A percentile compares a stretch with the other conserved stretches of the same genome.
These are phyloP conservation scores for Pinctada fucata DNA, from an alignment of 2,888 invertebrate genomes.

Conservation along the genomic window DNA sequence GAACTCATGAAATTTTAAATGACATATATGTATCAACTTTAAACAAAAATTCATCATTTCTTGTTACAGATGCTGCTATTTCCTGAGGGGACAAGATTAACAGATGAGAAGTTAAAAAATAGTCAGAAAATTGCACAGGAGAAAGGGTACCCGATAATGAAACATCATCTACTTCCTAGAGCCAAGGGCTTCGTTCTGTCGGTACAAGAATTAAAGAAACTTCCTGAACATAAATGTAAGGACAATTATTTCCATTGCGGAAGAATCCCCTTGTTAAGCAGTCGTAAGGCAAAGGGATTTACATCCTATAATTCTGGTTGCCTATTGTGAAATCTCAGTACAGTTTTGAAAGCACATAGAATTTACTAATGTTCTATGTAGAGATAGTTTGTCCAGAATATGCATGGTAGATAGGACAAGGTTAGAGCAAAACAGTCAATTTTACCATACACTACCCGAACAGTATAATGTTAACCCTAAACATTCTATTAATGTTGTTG, in stretches of 20 bases:
- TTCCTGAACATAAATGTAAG: not conserved
- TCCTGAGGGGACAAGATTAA: constrained; percentile 96
- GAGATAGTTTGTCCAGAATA: too few species aligned
- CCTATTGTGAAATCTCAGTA: too few species aligned
- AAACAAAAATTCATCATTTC: not conserved
- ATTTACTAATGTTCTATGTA: too few species aligned
- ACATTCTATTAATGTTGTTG: too few species aligned
- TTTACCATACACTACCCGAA: too few species aligned
- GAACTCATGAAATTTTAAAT: not conserved
- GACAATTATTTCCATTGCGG: not conserved
- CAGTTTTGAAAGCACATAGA: too few species aligned
- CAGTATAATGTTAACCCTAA: too few species aligned
- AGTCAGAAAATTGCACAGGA: constrained; percentile 91
- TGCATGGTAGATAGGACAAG: too few species aligned
- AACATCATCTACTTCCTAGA: constrained; percentile 94
- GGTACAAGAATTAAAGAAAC: constrained; percentile 85
- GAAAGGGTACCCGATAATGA: constrained; percentile 89
- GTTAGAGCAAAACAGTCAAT: too few species aligned
- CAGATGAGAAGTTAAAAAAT: constrained; percentile 89
- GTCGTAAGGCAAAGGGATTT: too few species aligned
- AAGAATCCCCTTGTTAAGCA: too few species aligned
- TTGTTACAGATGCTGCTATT: constrained; percentile 86
- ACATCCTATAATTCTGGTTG: too few species aligned
- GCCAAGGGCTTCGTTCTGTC: constrained; percentile 96
- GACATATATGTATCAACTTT: not conserved